These are phyloP conservation scores for Microtus richardsoni DNA, from an alignment of 2,113 vertebrate genomes.

Conservation along the genomic window DNA sequence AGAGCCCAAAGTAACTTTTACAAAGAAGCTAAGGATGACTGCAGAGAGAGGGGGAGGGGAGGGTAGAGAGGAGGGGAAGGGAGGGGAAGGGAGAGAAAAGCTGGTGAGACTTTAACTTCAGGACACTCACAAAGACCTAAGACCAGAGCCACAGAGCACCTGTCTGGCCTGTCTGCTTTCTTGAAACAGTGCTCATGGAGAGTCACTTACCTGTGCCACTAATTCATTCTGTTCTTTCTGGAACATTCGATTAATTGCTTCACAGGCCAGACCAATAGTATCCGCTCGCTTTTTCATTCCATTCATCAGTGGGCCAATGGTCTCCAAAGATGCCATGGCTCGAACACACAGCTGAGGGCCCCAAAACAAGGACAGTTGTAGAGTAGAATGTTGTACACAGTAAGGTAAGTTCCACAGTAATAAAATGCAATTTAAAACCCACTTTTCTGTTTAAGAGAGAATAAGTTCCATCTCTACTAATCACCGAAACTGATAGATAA, in stretches of 20 bases:
- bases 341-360: slow-evolving; percentile 93
- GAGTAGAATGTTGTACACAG: neutral
- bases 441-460: neutral
- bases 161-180: neutral
- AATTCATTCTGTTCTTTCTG: slow-evolving; percentile 98
- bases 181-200: neutral
- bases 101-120: neutral
- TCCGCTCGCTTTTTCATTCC: slow-evolving; percentile 95
- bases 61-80: neutral
- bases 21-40: neutral
- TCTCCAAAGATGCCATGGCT: slow-evolving; percentile 96
- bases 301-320: slow-evolving; percentile 95
- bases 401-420: neutral
- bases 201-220: slow-evolving; percentile 93
- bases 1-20: slow-evolving; percentile 39
- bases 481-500: neutral
- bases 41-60: neutral
- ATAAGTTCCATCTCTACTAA: slow-evolving; percentile 21
- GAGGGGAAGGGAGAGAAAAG: neutral
- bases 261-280: slow-evolving; percentile 95
- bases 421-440: neutral
- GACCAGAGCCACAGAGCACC: neutral
- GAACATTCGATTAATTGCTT: slow-evolving; percentile 98
- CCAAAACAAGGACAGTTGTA: slow-evolving; percentile 12
- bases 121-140: neutral